Percentiles rank a stretch among this genome's conserved stretches.
These are phyloP conservation scores for Chaenocephalus aceratus DNA, from an alignment of 2,113 vertebrate species.

Conservation along the genomic window DNA sequence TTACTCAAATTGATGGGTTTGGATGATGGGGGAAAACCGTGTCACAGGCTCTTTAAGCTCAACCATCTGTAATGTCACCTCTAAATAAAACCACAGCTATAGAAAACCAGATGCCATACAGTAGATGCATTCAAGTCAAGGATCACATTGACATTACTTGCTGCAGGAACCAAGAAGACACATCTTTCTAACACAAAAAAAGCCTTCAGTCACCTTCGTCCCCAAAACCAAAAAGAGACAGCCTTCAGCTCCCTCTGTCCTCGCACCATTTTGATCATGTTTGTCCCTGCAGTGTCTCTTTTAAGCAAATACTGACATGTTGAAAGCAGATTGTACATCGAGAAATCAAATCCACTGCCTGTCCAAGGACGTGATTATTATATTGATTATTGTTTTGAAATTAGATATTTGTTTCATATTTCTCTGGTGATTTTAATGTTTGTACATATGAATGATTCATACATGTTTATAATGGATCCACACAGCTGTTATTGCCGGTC, in stretches of 20 bases:
- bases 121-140: conserved; percentile 16
- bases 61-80: not conserved
- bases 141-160: conserved; percentile 14
- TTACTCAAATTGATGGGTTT: no score
- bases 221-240: conserved; percentile 12
- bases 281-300: conserved; percentile 37
- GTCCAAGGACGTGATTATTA: not conserved
- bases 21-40: no score
- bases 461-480: no score
- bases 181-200: conserved; percentile 19
- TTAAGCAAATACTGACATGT: conserved; percentile 27
- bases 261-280: conserved; percentile 47
- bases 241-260: conserved; percentile 43
- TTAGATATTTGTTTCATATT: not conserved
- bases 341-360: conserved; percentile 10
- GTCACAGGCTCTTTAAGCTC: conserved; percentile 11
- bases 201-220: conserved; percentile 36
- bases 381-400: no score
- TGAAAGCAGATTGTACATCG: not conserved
- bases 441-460: no score
- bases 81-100: conserved; percentile 20
- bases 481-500: no score
- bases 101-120: not conserved
- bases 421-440: not conserved
- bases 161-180: conserved; percentile 31